Percentiles rank a stretch among this genome's conserved stretches.
phyloP scores from a whole-genome alignment of 2,888 invertebrate species.

The Pristionchus mayeri region DNA sequence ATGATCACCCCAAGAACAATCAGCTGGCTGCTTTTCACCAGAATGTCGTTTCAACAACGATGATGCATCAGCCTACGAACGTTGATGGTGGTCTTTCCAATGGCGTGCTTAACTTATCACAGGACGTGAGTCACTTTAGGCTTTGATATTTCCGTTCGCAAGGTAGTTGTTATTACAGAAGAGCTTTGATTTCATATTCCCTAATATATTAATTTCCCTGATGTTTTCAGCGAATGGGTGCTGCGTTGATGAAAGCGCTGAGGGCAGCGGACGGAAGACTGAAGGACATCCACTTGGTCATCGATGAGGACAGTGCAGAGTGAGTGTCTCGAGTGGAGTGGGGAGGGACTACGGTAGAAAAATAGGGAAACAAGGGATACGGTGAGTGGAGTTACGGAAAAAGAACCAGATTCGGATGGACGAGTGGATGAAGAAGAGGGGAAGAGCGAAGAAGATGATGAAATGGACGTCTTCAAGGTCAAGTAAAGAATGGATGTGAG shows the following conservation, averaged over 20 bases:
- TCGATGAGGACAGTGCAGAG: slow-evolving; percentile 42
- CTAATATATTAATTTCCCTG: no score
- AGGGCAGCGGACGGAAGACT: background rate
- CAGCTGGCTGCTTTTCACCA: no score
- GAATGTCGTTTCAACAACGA: no score
- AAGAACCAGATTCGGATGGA: background rate
- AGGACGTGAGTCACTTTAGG: no score
- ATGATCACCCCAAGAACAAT: no score
- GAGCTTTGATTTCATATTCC: no score
- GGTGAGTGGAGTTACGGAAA: no score
- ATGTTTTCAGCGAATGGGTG: slow-evolving; percentile 31
- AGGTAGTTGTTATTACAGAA: no score
- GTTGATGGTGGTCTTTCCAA: no score
- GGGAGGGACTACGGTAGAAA: background rate
- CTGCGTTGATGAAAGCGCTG: background rate
- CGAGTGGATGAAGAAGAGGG: background rate
- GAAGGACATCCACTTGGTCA: slow-evolving; percentile 9
- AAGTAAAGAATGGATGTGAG: slow-evolving; percentile 22
- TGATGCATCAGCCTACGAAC: no score
- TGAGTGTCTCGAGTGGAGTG: background rate
- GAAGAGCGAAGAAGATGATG: background rate
- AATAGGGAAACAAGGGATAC: background rate
- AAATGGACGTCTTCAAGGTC: background rate
- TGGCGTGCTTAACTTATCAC: no score
- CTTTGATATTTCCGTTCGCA: no score